Evolutionary conservation across 2,888 invertebrate species (phyloP), one percentile per base, ranked within the genome.

Genomic region (Ganaspis brasiliensis): DNA sequence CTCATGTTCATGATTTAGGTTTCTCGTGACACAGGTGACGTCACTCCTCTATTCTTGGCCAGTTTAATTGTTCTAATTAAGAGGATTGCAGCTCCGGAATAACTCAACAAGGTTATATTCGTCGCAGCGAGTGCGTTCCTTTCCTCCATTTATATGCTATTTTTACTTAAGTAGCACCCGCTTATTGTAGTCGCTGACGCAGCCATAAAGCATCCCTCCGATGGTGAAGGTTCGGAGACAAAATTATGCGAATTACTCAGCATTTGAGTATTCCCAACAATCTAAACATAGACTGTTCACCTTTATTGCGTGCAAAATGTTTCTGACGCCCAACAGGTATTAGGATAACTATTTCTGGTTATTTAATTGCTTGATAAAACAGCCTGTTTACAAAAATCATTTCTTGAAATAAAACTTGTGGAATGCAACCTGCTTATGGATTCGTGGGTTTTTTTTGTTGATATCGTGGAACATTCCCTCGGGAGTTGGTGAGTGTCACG

Each of bases 41-140:
- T 89, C 88, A 86, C 85, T 83, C 78, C 81, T 79, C 85, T 88
- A 89, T 90, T 88, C 87, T 87, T 70, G 84, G 86, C 83, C 76
- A 83, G 80, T 77, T 83, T 89, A 89, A 90, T 90, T 90, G 89
- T 87, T 87, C 87, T 87, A 89, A 90, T 90, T 88, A 88, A 88
- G 86, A 88, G 80, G 84, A 88, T 87, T 84, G 87, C 85, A 81
- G 80, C 88, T 85, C 86, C 81, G 83, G 86, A 89, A 89, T 89
- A 89, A 87, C 86, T 83, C 82, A 82, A 61, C 81, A 80, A 79
- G 85, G 86, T 89, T 89, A 89, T 89, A 88, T 88, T 87, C 82
- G 87, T 86, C 83, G 81, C 73, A 75, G 76, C 80, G 52, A 81
- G 72, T 88, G 91, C 82, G 85, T 85, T 86, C 84, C 85, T 87